Evolutionary conservation across 2,113 vertebrate species (phyloP), one percentile per base, ranked within the genome.

Genomic region (Pavo muticus): DNA sequence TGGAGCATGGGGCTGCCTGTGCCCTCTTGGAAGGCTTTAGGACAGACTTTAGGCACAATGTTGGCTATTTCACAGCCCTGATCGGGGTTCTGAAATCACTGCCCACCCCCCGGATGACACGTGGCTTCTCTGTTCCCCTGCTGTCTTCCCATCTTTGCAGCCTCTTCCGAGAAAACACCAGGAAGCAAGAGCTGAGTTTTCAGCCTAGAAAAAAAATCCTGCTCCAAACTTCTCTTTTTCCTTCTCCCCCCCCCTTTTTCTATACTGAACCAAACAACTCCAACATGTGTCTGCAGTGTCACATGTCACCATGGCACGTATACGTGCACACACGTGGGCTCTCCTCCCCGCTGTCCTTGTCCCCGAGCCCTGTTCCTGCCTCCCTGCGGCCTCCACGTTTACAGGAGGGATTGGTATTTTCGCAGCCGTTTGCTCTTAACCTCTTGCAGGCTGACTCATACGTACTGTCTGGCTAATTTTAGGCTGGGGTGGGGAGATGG

Each of bases 391-490:
- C 68, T 48, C 74, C 32, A 35, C 8, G 14, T 83, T 83, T 86
- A 78, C 71, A 78, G 87, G 79, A 72, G 85, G 60, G 52, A 27
- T 45, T 86, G 86, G 72, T 63, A 61, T 88, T 94, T 94, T 94
- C 1, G 3, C 9, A 84, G 74, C 27, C 52, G 2, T 94, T 32
- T 94, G 56, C n/a, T 84, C 82, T 91, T 90, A 94, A 88, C 83
- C 91, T 94, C 90, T 95, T 79, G 56, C 75, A 92, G 85, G 25
- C 69, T 96, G 95, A 96, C 78, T 97, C 95, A 92, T 94, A 35
- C 50, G 71, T 94, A 50, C 91, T 89, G 87, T 87, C 80, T 92
- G 89, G 78, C 94, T 96, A 96, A 96, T 97, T 97, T 97, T 97
- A 96, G 94, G 64, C 80, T 82, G 64, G 90, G 59, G 75, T 88